Percentiles rank a stretch among this genome's conserved stretches.
Conservation (phyloP, 2,797 vertebrate species). For the Notolabrus celidotus region DNA sequence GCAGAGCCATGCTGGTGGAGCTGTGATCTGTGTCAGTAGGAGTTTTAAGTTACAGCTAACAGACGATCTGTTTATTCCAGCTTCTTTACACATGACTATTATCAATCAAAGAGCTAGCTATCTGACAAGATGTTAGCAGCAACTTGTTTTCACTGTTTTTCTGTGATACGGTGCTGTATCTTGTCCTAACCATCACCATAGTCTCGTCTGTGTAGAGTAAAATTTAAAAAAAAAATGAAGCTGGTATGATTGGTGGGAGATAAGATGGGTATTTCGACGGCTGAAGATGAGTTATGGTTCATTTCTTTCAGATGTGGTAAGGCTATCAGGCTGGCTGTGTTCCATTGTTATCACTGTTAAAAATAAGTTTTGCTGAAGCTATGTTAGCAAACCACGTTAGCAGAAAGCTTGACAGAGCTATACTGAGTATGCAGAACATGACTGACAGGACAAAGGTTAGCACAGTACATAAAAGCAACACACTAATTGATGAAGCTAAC, state of each 20-base stretch:
- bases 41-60: conserved; percentile 59
- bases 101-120: conserved; percentile 46
- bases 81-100: conserved; percentile 49
- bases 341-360: conserved; percentile 25
- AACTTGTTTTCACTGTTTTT: conserved; percentile 39
- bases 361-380: conserved; percentile 33
- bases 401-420: conserved; percentile 25
- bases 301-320: conserved; percentile 19
- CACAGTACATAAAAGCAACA: conserved; percentile 70
- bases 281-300: conserved; percentile 39
- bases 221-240: conserved; percentile 33
- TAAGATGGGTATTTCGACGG: conserved; percentile 41
- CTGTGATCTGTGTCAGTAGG: conserved; percentile 61
- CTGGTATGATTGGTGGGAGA: conserved; percentile 25
- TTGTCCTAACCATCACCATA: conserved; percentile 38
- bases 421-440: conserved; percentile 30
- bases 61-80: conserved; percentile 51
- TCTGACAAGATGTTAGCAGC: conserved; percentile 44
- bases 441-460: conserved; percentile 57
- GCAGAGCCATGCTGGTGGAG: conserved; percentile 79
- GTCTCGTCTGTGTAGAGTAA: conserved; percentile 25
- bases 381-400: conserved; percentile 53
- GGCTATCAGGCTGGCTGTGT: conserved; percentile 16
- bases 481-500: conserved; percentile 63
- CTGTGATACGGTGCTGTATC: conserved; percentile 26